These are phyloP conservation scores for Florisuga fusca DNA, from an alignment of 2,797 vertebrate species.

Conservation along the genomic window DNA sequence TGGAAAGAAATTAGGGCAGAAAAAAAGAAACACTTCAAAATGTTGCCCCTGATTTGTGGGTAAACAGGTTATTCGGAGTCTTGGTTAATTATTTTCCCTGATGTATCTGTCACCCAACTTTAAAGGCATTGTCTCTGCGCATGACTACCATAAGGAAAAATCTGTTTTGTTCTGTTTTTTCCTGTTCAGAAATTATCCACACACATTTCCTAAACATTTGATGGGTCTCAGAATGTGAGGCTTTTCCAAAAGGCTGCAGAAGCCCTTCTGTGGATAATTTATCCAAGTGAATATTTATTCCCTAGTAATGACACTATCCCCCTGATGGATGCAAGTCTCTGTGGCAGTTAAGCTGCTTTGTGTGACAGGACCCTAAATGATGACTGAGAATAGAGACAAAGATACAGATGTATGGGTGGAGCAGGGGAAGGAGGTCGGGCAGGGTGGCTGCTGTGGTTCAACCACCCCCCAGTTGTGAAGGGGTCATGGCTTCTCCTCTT, in stretches of 20 bases:
- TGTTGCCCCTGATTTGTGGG: neutral
- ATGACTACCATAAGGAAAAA: neutral
- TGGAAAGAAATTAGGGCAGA: neutral
- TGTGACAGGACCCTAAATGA: neutral
- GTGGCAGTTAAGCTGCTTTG: neutral
- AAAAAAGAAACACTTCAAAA: neutral
- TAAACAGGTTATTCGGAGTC: neutral
- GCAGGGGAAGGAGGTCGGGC: neutral
- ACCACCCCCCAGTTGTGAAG: neutral
- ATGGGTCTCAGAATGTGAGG: neutral
- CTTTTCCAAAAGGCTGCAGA: conserved; percentile 19
- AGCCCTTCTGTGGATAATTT: neutral
- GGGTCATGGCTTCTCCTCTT: neutral
- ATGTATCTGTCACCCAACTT: neutral
- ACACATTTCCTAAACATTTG: neutral
- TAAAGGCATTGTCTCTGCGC: neutral
- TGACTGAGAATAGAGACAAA: neutral
- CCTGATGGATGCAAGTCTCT: neutral
- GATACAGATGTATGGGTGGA: neutral
- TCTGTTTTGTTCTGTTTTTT: neutral
- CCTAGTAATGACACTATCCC: neutral
- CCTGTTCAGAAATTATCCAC: neutral
- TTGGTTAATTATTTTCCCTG: neutral
- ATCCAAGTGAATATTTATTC: neutral
- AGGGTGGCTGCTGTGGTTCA: neutral